phyloP scores from a whole-genome alignment of 2,113 vertebrate genomes.

The Fregetta grallaria region DNA sequence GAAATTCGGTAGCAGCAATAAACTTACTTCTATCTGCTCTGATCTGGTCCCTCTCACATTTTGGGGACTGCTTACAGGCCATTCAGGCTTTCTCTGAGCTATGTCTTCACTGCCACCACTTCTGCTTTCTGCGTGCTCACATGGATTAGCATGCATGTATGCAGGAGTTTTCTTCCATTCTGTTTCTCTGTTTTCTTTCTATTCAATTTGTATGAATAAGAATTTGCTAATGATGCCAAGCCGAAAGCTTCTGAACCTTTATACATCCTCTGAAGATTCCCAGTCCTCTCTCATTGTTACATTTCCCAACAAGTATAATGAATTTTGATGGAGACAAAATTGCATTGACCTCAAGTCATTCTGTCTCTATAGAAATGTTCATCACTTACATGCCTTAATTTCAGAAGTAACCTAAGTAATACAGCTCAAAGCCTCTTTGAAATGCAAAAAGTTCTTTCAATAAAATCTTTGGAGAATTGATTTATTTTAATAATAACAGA shows the following conservation, averaged over 20 bases:
- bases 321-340: constrained; percentile 18
- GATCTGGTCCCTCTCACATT: not conserved
- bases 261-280: not conserved
- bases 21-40: not conserved
- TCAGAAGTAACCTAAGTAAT: not conserved
- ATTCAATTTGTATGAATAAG: not conserved
- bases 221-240: not conserved
- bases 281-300: not conserved
- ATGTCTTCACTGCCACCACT: not conserved
- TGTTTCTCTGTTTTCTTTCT: not conserved
- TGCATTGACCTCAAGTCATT: constrained; percentile 5
- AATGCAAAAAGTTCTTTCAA: not conserved
- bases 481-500: not conserved
- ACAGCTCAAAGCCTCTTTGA: not conserved
- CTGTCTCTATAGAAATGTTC: not conserved
- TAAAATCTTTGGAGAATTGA: not conserved
- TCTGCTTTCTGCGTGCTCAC: not conserved
- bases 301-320: not conserved
- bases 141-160: not conserved
- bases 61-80: not conserved
- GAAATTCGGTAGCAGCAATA: not conserved
- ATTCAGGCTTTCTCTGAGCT: not conserved
- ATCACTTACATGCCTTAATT: constrained; percentile 1
- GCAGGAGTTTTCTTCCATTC: not conserved
- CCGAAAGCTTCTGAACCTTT: not conserved